phyloP scores from a whole-genome alignment of 2,888 invertebrate genomes.

The Nysson spinosus region DNA sequence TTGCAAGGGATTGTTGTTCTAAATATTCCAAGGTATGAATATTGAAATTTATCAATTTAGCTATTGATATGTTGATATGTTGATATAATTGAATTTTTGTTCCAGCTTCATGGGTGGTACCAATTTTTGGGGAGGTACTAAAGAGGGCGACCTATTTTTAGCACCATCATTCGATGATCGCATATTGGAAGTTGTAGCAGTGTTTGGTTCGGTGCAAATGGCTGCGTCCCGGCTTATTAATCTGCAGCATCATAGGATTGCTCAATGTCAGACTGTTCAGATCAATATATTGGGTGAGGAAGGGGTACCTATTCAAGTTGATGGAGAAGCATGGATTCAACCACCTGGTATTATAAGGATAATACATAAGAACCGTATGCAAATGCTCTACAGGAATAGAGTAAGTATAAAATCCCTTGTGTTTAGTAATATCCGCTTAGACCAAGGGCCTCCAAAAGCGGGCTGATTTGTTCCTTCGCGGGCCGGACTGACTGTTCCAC shows the following conservation, averaged over 20 bases:
- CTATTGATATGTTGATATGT: no score
- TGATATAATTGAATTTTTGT: slow-evolving; percentile 48
- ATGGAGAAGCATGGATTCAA: slow-evolving; percentile 99
- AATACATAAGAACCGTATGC: slow-evolving; percentile 97
- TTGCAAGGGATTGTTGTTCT: slow-evolving; percentile 97
- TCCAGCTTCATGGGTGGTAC: slow-evolving; percentile 98
- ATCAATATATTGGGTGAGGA: slow-evolving; percentile 96
- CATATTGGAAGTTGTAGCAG: slow-evolving; percentile 97
- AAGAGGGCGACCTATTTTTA: slow-evolving; percentile 93
- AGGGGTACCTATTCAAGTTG: slow-evolving; percentile 96
- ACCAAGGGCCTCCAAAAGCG: no score
- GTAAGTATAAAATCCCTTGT: slow-evolving; percentile 78
- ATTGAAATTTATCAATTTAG: no score
- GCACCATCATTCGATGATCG: slow-evolving; percentile 97
- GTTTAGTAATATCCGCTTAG: no score
- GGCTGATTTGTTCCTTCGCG: no score
- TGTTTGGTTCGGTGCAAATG: slow-evolving; percentile 98
- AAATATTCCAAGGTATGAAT: slow-evolving; percentile 90
- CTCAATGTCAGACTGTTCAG: slow-evolving; percentile 97
- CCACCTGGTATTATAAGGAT: slow-evolving; percentile 97
- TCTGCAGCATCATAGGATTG: slow-evolving; percentile 97
- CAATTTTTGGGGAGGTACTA: slow-evolving; percentile 98
- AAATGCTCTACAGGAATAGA: slow-evolving; percentile 95
- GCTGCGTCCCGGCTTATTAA: slow-evolving; percentile 96
- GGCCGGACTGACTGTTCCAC: no score